Base-by-base conservation (phyloP, 2,888 invertebrate genomes). In the Idaea dimidiata region DNA sequence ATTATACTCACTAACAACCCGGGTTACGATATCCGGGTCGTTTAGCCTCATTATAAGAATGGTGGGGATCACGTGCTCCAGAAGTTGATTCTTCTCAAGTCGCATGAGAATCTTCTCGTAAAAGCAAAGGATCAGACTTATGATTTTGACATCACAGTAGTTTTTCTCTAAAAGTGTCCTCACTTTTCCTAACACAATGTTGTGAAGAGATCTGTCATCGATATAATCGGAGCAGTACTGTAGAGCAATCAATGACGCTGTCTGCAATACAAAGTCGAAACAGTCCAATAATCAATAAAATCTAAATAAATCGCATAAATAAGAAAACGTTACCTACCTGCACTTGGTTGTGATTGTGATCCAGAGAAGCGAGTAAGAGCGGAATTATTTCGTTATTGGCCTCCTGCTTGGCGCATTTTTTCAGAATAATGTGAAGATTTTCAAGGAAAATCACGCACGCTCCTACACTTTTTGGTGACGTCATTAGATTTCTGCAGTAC, bases 21-120 rank as follows among this genome's bases (percentile, higher is more conserved):
- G 95, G 83, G 96, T 94, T 71, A 97, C 95, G 75, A 98, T 96
- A 80, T 97, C 97, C 8, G 98, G 97, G 85, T 99, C 98, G 70
- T 95, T 95, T 59, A 98, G 94, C 68, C 96, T 95, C 75, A 98
- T 97, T 74, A 96, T 96, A 79, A 96, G 96, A 43, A 99, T 93
- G 70, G 99, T 94, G 0, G 98, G 98, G 71, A 99, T 94, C 58
- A 99, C 97, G 77, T 97, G 97, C 77, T 98, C 98, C 75, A 97
- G 94, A 64, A 99, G 96, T 86, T 97, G 97, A 64, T 95, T 94
- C 79, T 96, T 95, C 75, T 99, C 98, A 72, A 99, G 93, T 72
- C 97, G 95, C 74, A 96, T 95, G 70, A 99, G 91, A 17, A 97
- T 96, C 76, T 95, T 95, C 85, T 98, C 97, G 61, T 95, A 95